Conservation (phyloP, 2,113 vertebrate species). For the Diphyllodes magnificus region DNA sequence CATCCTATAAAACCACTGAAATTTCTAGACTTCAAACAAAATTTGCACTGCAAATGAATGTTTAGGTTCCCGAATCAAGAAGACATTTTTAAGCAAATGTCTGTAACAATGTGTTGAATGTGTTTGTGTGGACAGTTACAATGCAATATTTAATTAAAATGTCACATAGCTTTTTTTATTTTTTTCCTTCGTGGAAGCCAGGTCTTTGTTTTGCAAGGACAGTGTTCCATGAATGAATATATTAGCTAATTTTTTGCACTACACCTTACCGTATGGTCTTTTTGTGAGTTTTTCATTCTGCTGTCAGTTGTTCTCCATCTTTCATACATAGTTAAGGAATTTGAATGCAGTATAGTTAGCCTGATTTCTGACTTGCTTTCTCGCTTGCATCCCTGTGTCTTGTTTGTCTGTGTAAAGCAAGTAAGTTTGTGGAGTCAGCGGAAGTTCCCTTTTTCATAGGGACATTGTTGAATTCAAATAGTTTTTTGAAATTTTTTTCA, state of each 20-base stretch:
- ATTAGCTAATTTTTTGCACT: neutral
- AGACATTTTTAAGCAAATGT: neutral
- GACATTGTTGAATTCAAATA: neutral
- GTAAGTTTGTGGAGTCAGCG: neutral
- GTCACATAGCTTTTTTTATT: neutral
- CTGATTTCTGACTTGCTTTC: neutral
- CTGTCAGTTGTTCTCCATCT: neutral
- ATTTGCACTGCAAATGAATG: neutral
- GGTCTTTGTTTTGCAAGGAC: neutral
- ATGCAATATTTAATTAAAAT: neutral
- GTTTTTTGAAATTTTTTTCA: neutral
- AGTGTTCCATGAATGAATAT: neutral
- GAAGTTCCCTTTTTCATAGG: neutral
- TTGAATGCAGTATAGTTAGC: neutral
- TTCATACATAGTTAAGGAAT: neutral
- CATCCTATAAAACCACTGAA: neutral
- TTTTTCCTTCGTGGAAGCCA: neutral
- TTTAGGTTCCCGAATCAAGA: neutral
- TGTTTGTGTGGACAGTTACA: neutral
- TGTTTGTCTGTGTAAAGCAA: neutral
- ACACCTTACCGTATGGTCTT: neutral
- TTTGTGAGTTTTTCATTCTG: neutral
- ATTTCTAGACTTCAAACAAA: neutral
- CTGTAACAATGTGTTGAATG: neutral
- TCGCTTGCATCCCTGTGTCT: neutral